These are phyloP conservation scores for Phrynocephalus versicolor DNA, from an alignment of 2,113 vertebrate genomes.

Conservation along the genomic window DNA sequence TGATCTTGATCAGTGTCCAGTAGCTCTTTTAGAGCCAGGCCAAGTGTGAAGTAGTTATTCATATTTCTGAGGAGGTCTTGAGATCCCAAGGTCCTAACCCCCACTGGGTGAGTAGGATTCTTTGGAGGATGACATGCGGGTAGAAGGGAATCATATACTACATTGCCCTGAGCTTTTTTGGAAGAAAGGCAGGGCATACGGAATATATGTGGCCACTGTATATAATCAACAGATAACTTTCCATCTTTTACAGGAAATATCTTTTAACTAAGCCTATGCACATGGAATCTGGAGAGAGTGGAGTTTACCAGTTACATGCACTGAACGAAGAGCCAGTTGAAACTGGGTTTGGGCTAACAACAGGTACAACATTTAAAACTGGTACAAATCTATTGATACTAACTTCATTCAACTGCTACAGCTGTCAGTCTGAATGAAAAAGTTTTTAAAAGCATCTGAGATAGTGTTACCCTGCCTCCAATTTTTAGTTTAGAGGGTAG, in stretches of 20 bases:
- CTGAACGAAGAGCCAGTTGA: slow-evolving; percentile 83
- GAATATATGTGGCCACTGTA: background rate
- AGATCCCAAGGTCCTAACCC: no score
- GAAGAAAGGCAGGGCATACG: slow-evolving; percentile 14
- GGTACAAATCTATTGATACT: background rate
- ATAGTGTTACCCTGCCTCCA: background rate
- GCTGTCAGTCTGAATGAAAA: no score
- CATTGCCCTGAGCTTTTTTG: background rate
- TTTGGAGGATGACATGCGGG: no score
- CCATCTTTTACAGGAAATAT: slow-evolving; percentile 84
- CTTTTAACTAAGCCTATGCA: slow-evolving; percentile 88
- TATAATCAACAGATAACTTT: slow-evolving; percentile 6
- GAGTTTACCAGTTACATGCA: slow-evolving; percentile 86
- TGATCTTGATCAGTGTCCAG: background rate
- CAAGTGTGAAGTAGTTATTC: no score
- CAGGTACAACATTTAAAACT: slow-evolving; percentile 74
- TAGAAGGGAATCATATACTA: background rate
- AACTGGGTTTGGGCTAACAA: slow-evolving; percentile 81
- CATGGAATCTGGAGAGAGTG: slow-evolving; percentile 80
- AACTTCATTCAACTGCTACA: no score
- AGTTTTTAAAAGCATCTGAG: slow-evolving; percentile 2
- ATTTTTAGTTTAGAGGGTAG: background rate
- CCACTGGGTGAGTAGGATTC: no score
- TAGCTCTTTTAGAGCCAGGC: no score
- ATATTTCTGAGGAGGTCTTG: no score